Conservation (phyloP, 2,113 vertebrate species). For the Cyprinodon variegatus region DNA sequence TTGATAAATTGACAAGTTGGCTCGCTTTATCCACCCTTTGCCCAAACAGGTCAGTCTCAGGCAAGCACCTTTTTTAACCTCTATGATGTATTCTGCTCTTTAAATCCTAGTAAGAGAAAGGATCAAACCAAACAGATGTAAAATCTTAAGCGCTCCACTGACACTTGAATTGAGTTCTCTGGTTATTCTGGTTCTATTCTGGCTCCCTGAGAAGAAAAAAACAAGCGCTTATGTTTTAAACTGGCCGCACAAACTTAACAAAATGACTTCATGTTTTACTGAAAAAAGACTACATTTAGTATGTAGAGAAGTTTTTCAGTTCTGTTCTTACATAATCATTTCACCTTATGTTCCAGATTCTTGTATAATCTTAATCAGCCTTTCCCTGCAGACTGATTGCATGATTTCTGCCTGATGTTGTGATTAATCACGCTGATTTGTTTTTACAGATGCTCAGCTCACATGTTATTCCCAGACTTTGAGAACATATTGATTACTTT, state of each 20-base stretch:
- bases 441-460: not conserved
- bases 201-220: not conserved
- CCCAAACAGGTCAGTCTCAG: too few species aligned
- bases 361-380: not conserved
- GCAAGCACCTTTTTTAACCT: too few species aligned
- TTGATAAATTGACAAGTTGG: too few species aligned
- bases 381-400: not conserved
- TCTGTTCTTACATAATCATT: not conserved
- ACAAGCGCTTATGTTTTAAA: not conserved
- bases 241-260: not conserved
- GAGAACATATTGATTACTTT: not conserved
- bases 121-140: not conserved
- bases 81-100: not conserved
- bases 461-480: not conserved
- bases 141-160: not conserved
- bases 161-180: not conserved
- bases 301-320: too few species aligned
- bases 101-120: not conserved
- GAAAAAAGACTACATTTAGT: too few species aligned
- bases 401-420: not conserved
- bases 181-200: not conserved
- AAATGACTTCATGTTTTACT: not conserved
- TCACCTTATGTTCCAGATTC: not conserved
- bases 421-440: not conserved
- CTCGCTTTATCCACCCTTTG: too few species aligned